Evolutionary conservation across 1,140 invertebrate species (phyloP).

Genomic region (Drosophila seguyi): DNA sequence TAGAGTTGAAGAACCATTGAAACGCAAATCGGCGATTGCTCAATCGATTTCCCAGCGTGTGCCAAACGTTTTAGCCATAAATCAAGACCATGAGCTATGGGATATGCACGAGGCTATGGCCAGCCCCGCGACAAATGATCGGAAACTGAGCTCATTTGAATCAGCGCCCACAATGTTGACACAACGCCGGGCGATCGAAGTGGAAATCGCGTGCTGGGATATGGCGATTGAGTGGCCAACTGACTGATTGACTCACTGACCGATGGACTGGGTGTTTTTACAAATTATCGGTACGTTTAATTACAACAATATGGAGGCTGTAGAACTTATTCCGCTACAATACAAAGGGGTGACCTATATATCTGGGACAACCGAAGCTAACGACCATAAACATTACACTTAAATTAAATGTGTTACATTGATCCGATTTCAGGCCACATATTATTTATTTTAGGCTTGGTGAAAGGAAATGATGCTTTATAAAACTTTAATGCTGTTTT

Average conservation of each 20-base stretch:
- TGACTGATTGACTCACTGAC: conserved; percentile 37
- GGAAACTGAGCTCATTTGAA: conserved; percentile 60
- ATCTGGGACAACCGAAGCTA: background rate
- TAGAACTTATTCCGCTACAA: background rate
- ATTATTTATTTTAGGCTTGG: background rate
- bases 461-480: background rate
- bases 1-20: conserved; percentile 27
- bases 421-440: too few species aligned
- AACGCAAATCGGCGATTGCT: conserved; percentile 44
- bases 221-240: conserved; percentile 23
- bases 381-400: background rate
- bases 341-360: background rate
- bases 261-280: conserved; percentile 11
- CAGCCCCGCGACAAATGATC: conserved; percentile 17
- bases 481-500: too few species aligned
- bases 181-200: conserved; percentile 13
- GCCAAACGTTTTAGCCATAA: conserved; percentile 49
- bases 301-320: background rate
- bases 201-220: conserved; percentile 57
- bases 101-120: conserved; percentile 21
- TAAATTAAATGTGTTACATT: background rate
- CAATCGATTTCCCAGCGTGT: conserved; percentile 37
- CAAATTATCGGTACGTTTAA: conserved; percentile 6
- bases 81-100: conserved; percentile 43
- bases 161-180: conserved; percentile 14